Base-by-base conservation (phyloP, 2,888 invertebrate genomes). In the Teleogryllus oceanicus region DNA sequence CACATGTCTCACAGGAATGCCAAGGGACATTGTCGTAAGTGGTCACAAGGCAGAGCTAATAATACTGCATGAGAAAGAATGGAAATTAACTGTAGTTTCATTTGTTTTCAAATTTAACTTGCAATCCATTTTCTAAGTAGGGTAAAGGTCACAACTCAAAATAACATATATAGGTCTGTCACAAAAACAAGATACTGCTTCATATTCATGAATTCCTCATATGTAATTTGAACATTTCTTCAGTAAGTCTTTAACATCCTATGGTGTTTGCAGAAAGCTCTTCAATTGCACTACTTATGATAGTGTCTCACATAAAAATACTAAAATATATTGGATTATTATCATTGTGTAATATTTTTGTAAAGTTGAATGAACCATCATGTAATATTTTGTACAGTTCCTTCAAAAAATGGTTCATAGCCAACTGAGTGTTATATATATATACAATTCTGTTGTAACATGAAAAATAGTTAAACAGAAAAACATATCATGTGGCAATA, bases 1-100 rank as follows among this genome's bases (percentile, higher is more conserved):
- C 62, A 62, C 62, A 62, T 62, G 62, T 62, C 62, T 62, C 62
- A 62, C 62, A 62, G 62, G 62, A 62, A 62, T 62, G 62, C 62
- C 62, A 62, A n/a, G 62, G 62, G 62, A 62, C 62, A 62, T 62
- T 62, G 62, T 62, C 62, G 62, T 62, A 62, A 62, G 62, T 62
- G 62, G 62, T 62, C 62, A 12, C 62, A 62, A 12, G n/a, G 62
- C 62, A 62, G 62, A 62, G 62, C 62, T 62, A 62, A 62, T 8
- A 62, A n/a, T 62, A 62, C 62, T 62, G 62, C 62, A 62, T 12
- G 62, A 11, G n/a, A 62, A 62, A 62, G 62, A 18, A 62, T 62
- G 62, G 16, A 62, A 62, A 62, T 62, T 62, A 62, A 13, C 62
- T 18, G 62, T 62, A 62, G 62, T 62, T 62, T 13, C 16, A 18